These are phyloP conservation scores for Zaprionus taronus DNA, from an alignment of 1,140 invertebrate species.

Conservation along the genomic window DNA sequence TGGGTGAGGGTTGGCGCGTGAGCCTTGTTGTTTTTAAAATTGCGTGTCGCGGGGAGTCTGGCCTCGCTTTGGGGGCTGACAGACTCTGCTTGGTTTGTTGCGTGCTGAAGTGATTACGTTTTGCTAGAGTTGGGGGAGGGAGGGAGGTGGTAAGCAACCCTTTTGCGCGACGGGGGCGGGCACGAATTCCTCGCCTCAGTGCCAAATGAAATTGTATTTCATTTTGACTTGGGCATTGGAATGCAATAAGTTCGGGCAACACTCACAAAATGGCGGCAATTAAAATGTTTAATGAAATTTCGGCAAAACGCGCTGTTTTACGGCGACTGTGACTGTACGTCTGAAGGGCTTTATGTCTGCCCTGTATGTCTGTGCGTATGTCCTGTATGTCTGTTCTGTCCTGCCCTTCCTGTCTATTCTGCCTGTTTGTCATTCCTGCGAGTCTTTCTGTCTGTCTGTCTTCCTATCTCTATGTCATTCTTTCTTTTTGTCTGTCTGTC, in stretches of 20 bases:
- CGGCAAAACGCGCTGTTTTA: conserved; percentile 63
- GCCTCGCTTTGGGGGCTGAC: conserved; percentile 28
- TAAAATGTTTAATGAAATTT: conserved; percentile 83
- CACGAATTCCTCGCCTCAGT: conserved; percentile 27
- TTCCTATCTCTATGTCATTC: too few species aligned
- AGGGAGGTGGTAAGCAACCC: conserved; percentile 26
- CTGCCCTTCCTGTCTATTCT: too few species aligned
- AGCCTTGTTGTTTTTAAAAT: conserved; percentile 81
- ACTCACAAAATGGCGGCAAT: conserved; percentile 72
- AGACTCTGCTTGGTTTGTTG: conserved; percentile 28
- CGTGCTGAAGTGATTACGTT: conserved; percentile 70
- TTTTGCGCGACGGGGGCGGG: neutral
- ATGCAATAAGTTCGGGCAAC: conserved; percentile 68
- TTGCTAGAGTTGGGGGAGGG: conserved; percentile 15
- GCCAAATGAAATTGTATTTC: conserved; percentile 73
- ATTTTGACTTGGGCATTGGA: conserved; percentile 64
- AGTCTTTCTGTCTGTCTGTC: too few species aligned
- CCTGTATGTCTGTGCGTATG: neutral
- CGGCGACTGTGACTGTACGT: conserved; percentile 27
- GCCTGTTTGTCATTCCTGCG: too few species aligned
- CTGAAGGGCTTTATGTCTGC: neutral
- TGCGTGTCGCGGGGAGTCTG: conserved; percentile 58
- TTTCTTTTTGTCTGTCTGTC: neutral
- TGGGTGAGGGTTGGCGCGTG: conserved; percentile 62
- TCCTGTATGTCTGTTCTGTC: too few species aligned